Conservation (phyloP, 2,113 vertebrate genomes). For the Erythrocercus mccallii region DNA sequence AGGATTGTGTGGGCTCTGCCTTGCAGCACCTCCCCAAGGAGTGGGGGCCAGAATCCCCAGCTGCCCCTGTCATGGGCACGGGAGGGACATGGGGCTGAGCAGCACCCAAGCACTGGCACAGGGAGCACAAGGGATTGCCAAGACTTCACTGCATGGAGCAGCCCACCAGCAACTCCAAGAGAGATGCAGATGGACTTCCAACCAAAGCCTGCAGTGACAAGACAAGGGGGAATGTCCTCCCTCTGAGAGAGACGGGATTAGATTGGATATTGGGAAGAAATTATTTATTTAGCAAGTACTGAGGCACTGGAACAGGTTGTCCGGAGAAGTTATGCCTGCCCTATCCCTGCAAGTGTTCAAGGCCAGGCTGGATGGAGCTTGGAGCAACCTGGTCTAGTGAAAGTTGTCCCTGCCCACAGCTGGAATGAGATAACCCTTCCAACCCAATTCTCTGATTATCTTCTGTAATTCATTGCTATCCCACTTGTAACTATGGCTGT, state of each 20-base stretch:
- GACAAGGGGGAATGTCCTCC: background rate
- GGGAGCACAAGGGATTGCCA: background rate
- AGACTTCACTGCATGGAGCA: background rate
- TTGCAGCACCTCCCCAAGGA: fast-evolving
- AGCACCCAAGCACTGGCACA: background rate
- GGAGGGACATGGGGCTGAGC: fast-evolving
- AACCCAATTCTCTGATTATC: background rate
- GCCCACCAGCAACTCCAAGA: background rate
- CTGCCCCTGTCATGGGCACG: background rate
- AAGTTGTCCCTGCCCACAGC: background rate
- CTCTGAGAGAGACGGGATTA: background rate
- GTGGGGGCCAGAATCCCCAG: background rate
- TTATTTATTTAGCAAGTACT: background rate
- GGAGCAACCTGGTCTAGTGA: background rate
- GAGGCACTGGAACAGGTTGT: background rate
- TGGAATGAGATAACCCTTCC: background rate
- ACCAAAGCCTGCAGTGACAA: background rate
- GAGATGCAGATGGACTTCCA: background rate
- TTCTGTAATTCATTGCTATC: background rate
- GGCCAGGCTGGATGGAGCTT: background rate
- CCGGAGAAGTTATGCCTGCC: background rate
- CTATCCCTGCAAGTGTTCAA: background rate
- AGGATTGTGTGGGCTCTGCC: background rate
- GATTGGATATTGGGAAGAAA: background rate
- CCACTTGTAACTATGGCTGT: fast-evolving